Conservation (phyloP, 53 echinoderm and acorn worm genomes). For the Henricia sp. region DNA sequence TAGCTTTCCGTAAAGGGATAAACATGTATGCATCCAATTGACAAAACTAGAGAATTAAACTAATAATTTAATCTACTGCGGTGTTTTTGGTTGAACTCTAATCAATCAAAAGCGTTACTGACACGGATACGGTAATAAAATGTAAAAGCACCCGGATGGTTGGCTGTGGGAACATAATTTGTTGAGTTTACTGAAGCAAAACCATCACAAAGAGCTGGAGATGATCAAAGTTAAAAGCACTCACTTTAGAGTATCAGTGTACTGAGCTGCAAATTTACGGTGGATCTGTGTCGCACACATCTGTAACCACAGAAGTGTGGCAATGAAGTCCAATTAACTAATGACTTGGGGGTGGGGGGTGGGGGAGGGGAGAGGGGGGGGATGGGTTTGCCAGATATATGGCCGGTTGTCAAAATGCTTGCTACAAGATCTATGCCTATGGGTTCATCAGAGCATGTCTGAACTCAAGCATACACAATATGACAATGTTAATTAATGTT, state of each 20-base stretch:
- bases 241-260: background rate
- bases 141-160: background rate
- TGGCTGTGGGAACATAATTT: background rate
- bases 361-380: background rate
- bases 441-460: too few relatives aligned
- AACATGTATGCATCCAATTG: too few relatives aligned
- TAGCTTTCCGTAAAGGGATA: too few relatives aligned
- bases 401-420: too few relatives aligned
- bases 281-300: too few relatives aligned
- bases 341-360: background rate
- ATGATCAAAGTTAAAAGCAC: conserved; percentile 53
- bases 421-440: too few relatives aligned
- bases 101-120: background rate
- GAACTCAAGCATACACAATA: too few relatives aligned
- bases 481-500: too few relatives aligned
- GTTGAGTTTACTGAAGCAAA: conserved; percentile 7
- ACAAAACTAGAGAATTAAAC: too few relatives aligned
- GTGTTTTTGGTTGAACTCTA: background rate
- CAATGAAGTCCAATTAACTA: conserved; percentile 42
- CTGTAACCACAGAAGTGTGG: too few relatives aligned
- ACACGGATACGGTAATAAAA: conserved; percentile 25
- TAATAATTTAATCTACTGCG: too few relatives aligned
- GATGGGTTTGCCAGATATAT: too few relatives aligned
- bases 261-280: background rate
- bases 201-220: background rate